Evolutionary conservation across 2,888 invertebrate species (phyloP).

Genomic region (Ramazzottius varieornatus): DNA sequence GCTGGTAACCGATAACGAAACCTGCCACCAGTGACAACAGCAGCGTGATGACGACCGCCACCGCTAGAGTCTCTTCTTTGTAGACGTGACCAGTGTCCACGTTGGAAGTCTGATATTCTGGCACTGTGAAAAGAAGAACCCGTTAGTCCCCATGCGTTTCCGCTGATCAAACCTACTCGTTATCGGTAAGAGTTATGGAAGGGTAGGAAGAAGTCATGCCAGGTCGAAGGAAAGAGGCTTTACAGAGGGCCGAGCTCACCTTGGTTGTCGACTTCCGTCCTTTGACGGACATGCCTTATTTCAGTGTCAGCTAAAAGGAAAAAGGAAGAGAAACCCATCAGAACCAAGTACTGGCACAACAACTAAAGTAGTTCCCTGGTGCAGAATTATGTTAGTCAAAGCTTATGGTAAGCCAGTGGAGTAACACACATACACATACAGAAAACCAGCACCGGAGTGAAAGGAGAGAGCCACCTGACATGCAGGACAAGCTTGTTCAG

Average conservation of each 20-base stretch:
- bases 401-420: no score
- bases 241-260: neutral
- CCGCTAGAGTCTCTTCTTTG: neutral
- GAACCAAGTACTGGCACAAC: neutral
- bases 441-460: neutral
- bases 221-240: no score
- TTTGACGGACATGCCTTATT: neutral
- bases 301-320: neutral
- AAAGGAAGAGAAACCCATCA: neutral
- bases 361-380: no score
- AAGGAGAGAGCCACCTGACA: no score
- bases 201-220: neutral
- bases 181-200: no score
- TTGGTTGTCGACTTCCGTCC: neutral
- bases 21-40: neutral
- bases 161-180: no score
- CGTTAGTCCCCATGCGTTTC: neutral
- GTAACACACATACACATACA: neutral
- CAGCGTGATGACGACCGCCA: slow-evolving; percentile 1
- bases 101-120: neutral
- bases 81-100: neutral
- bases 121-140: neutral
- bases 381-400: no score
- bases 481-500: no score
- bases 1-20: neutral